phyloP scores from a whole-genome alignment of 2,888 invertebrate species.

The Conistra vaccinii region DNA sequence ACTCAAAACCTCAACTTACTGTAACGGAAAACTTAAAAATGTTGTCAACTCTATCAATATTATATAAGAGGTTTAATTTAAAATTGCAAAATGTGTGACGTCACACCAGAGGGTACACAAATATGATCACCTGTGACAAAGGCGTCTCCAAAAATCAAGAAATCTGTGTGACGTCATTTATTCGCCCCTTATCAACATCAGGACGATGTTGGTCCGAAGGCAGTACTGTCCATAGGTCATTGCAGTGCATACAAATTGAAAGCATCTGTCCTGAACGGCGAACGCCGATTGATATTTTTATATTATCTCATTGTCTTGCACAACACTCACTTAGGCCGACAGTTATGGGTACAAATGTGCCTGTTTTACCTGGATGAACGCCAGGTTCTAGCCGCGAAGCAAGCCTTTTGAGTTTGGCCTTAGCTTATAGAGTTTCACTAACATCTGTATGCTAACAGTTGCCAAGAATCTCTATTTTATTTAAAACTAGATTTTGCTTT shows the following conservation, averaged over 20 bases:
- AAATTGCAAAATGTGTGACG: too few species aligned
- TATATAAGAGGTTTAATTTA: too few species aligned
- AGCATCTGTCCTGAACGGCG: not conserved
- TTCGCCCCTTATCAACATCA: too few species aligned
- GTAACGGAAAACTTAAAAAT: too few species aligned
- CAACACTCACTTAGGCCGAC: not conserved
- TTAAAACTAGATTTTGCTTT: slow-evolving; percentile 21
- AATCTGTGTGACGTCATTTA: too few species aligned
- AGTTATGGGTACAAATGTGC: not conserved
- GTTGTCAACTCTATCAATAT: too few species aligned
- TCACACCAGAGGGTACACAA: too few species aligned
- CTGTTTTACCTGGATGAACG: slow-evolving; percentile 24
- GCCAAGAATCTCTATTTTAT: slow-evolving; percentile 38
- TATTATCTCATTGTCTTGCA: not conserved
- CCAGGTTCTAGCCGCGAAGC: slow-evolving; percentile 13
- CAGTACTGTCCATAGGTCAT: not conserved
- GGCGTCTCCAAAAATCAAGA: too few species aligned
- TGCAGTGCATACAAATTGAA: not conserved
- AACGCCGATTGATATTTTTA: slow-evolving; percentile 8
- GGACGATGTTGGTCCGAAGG: too few species aligned
- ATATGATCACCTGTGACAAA: too few species aligned
- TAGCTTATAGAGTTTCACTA: slow-evolving; percentile 46
- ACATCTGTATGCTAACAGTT: slow-evolving; percentile 8
- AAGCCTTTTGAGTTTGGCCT: not conserved
- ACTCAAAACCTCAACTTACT: too few species aligned